phyloP scores from a whole-genome alignment of 2,113 vertebrate genomes.

The Anarhynchus alexandrinus region DNA sequence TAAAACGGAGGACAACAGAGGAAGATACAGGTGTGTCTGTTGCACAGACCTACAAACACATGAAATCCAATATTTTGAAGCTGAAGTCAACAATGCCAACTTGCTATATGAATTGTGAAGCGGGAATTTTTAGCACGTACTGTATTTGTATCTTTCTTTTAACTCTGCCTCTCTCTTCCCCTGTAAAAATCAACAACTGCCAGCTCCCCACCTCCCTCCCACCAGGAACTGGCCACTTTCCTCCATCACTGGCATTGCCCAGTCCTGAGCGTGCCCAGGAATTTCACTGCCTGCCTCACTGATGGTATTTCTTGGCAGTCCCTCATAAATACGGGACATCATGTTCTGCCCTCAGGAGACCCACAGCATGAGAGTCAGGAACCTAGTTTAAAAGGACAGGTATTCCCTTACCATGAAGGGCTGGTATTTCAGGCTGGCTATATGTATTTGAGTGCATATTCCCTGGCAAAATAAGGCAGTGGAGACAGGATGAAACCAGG shows the following conservation, averaged over 20 bases:
- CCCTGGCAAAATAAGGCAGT: not conserved
- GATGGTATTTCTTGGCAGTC: not conserved
- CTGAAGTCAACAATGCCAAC: not conserved
- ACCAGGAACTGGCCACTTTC: not conserved
- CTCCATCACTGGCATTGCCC: not conserved
- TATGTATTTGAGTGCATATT: not conserved
- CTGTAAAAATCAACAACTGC: not conserved
- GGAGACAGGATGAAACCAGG: not conserved
- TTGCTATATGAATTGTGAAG: not conserved
- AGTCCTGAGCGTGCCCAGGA: not conserved
- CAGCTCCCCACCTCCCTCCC: not conserved
- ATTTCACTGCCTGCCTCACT: slow-evolving; percentile 9
- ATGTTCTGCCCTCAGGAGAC: slow-evolving; percentile 20
- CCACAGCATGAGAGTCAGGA: not conserved
- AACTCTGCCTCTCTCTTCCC: not conserved
- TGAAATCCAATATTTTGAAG: not conserved
- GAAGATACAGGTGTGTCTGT: not conserved
- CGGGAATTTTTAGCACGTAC: not conserved
- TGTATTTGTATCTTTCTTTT: not conserved
- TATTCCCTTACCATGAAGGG: not conserved
- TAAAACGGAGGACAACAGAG: not conserved
- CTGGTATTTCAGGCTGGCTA: not conserved
- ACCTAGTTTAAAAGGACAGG: not conserved
- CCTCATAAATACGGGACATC: not conserved
- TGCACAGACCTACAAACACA: not conserved